Percentiles rank a stretch among this genome's conserved stretches.
These are phyloP conservation scores for Pipra filicauda DNA, from an alignment of 2,113 vertebrate species.

Conservation along the genomic window DNA sequence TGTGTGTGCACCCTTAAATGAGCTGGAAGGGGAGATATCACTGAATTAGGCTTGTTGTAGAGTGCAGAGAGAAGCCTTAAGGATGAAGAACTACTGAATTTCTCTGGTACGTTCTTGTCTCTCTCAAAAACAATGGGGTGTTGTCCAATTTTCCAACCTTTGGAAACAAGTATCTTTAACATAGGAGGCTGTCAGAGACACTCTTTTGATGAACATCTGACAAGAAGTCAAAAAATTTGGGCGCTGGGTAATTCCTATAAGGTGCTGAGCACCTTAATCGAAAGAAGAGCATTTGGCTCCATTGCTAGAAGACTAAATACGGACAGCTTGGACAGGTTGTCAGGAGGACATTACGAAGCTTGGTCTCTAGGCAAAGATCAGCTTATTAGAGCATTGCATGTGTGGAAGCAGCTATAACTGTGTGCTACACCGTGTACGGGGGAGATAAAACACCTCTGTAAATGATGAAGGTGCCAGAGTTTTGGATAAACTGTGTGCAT, in stretches of 20 bases:
- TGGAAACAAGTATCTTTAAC: neutral
- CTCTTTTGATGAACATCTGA: neutral
- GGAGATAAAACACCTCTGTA: neutral
- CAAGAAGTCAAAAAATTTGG: neutral
- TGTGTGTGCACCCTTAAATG: neutral
- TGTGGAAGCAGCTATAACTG: neutral
- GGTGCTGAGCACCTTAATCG: neutral
- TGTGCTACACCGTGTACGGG: neutral
- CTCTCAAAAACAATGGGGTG: neutral
- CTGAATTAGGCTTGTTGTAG: neutral
- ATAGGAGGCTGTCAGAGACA: neutral
- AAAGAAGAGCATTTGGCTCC: neutral
- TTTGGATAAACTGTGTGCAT: neutral
- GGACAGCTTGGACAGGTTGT: neutral
- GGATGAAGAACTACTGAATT: neutral
- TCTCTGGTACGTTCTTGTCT: neutral
- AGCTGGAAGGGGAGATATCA: neutral
- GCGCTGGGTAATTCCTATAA: neutral
- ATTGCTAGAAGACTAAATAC: neutral
- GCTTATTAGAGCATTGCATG: neutral
- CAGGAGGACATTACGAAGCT: neutral
- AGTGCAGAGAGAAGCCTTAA: neutral
- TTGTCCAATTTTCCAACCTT: neutral
- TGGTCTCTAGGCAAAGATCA: neutral
- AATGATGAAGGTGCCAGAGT: neutral